phyloP scores from a whole-genome alignment of 2,797 vertebrate genomes.

The Chiroxiphia lanceolata region DNA sequence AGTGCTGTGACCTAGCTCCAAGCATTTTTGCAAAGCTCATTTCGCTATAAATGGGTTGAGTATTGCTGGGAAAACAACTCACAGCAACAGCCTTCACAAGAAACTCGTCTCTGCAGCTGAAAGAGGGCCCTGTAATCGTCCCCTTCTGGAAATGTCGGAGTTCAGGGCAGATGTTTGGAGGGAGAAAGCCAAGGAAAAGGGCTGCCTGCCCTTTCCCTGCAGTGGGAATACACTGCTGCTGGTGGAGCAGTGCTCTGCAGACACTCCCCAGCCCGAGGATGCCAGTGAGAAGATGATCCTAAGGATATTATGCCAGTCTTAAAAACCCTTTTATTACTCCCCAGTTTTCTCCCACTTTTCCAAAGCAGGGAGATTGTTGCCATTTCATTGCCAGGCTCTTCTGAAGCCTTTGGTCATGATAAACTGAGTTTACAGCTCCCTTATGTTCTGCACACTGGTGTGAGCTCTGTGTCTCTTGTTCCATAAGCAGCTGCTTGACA shows the following conservation, averaged over 20 bases:
- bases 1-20: neutral
- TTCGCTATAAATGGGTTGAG: constrained; percentile 45
- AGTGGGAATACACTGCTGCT: neutral
- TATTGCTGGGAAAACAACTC: neutral
- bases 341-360: neutral
- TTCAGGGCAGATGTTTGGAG: neutral
- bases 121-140: neutral
- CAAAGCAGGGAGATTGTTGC: neutral
- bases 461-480: neutral
- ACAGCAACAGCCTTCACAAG: neutral
- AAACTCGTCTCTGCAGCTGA: neutral
- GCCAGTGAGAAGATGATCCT: neutral
- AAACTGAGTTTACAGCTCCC: neutral
- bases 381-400: fast-evolving
- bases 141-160: neutral
- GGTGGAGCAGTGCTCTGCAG: neutral
- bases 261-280: neutral
- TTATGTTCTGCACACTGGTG: fast-evolving
- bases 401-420: neutral
- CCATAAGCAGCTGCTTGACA: neutral
- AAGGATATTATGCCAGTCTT: fast-evolving
- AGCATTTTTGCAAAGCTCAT: constrained; percentile 19
- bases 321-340: neutral
- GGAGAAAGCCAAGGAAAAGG: neutral
- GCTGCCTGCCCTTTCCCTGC: neutral